Evolutionary conservation across 2,797 vertebrate species (phyloP).

Genomic region (Gallinago nigripennis): DNA sequence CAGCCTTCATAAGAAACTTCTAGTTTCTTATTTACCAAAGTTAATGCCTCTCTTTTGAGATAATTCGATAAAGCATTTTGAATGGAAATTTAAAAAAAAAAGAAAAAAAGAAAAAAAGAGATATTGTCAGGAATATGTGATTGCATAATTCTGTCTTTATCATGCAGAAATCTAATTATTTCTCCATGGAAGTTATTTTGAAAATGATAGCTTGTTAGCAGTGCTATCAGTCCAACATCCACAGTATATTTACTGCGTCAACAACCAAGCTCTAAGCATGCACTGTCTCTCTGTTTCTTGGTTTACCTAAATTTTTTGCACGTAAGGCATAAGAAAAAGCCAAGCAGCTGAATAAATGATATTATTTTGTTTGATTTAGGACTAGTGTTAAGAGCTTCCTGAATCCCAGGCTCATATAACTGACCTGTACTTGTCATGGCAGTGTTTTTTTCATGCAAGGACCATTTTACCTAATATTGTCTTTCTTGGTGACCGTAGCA

Average conservation of each 20-base stretch:
- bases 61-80: neutral
- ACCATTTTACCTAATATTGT: neutral
- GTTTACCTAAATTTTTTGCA: neutral
- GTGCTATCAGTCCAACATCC: neutral
- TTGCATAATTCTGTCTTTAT: neutral
- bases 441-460: neutral
- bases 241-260: neutral
- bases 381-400: neutral
- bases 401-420: neutral
- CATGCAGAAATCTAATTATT: neutral
- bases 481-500: rapidly evolving
- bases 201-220: neutral
- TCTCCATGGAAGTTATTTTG: neutral
- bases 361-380: neutral
- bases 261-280: neutral
- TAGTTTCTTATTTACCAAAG: neutral
- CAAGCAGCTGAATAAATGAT: neutral
- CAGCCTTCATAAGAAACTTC: neutral
- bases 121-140: neutral
- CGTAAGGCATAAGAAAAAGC: neutral
- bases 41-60: neutral
- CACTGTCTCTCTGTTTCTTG: neutral
- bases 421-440: neutral
- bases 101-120: neutral
- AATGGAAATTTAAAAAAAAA: neutral